Conservation (phyloP, 2,888 invertebrate genomes). For the Dynastes hyllus region DNA sequence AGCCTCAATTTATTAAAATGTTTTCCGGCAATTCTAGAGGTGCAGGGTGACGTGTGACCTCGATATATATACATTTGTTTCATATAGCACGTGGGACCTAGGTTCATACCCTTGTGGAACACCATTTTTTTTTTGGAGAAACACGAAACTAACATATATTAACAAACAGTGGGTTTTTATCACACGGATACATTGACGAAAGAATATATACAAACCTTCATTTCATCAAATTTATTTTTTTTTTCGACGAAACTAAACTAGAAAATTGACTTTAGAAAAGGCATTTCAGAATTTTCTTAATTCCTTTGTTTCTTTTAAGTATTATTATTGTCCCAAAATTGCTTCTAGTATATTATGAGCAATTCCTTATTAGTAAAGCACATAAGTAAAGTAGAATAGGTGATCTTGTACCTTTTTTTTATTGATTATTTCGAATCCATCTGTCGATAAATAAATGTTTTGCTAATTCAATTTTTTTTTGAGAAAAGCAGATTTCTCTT, state of each 20-base stretch:
- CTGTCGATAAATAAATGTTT: no score
- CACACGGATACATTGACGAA: not conserved
- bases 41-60: no score
- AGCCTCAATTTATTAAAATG: no score
- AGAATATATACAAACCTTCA: not conserved
- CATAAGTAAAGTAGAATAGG: not conserved
- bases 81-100: not conserved
- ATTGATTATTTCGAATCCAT: no score
- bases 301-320: not conserved
- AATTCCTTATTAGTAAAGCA: not conserved
- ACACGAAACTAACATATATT: not conserved
- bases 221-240: not conserved
- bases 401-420: no score
- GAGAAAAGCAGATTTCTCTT: no score
- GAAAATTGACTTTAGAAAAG: conserved; percentile 13
- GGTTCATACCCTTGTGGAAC: not conserved
- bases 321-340: conserved; percentile 13
- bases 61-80: not conserved
- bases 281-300: conserved; percentile 3
- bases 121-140: not conserved
- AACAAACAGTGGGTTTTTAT: not conserved
- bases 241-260: conserved; percentile 1
- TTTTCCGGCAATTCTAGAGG: no score
- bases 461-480: no score
- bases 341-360: conserved; percentile 6